Evolutionary conservation across 1,140 invertebrate species (phyloP).

Genomic region (Ceratosolen solmsi): DNA sequence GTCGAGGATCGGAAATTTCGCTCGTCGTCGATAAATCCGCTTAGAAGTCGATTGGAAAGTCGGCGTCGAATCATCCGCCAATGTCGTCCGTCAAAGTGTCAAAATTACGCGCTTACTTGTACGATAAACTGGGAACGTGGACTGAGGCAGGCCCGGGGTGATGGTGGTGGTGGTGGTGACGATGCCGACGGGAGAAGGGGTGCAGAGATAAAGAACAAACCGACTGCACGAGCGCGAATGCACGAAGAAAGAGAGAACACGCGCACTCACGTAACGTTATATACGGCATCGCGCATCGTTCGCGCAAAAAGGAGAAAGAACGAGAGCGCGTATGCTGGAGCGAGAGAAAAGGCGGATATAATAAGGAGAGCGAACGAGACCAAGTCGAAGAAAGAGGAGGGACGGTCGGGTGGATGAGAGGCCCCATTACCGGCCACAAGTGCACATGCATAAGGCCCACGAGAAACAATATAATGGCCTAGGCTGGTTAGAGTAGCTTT

Average conservation of each 20-base stretch:
- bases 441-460: conserved; percentile 11
- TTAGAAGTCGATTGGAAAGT: background rate
- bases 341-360: background rate
- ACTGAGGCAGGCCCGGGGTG: background rate
- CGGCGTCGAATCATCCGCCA: background rate
- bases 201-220: too few species aligned
- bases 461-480: conserved; percentile 23
- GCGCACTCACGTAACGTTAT: conserved; percentile 6
- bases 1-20: background rate
- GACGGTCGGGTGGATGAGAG: background rate
- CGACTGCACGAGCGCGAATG: background rate
- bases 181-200: background rate
- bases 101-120: background rate
- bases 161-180: background rate
- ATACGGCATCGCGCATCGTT: background rate
- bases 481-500: conserved; percentile 3
- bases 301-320: background rate
- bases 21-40: background rate
- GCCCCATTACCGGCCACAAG: background rate
- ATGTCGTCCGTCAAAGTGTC: background rate
- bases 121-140: background rate
- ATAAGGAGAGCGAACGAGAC: conserved; percentile 1
- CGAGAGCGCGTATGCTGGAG: too few species aligned
- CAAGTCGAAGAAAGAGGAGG: background rate
- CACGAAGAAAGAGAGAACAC: background rate